Evolutionary conservation across 2,797 vertebrate species (phyloP).

Genomic region (Astyanax mexicanus): DNA sequence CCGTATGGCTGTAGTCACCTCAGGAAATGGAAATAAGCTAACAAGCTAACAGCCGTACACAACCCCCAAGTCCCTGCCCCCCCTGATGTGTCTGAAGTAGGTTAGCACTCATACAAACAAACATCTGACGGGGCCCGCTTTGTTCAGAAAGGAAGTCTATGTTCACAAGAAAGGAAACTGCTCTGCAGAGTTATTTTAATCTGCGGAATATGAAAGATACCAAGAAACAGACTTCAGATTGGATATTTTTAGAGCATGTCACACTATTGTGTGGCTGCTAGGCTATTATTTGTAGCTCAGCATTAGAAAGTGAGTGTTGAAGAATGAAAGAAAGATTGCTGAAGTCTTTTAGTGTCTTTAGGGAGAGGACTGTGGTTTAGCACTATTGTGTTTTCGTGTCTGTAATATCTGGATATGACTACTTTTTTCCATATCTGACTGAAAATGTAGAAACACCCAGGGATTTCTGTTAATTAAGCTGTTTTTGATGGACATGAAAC

Average conservation of each 20-base stretch:
- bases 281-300: conserved; percentile 4
- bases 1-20: conserved; percentile 1
- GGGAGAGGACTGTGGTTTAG: neutral
- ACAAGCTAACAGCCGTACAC: conserved; percentile 44
- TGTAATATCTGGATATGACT: conserved; percentile 1
- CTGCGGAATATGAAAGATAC: neutral
- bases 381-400: neutral
- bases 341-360: neutral
- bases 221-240: neutral
- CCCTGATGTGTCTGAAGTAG: conserved; percentile 41
- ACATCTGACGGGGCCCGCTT: conserved; percentile 18
- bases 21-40: conserved; percentile 55
- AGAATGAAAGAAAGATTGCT: neutral
- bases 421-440: neutral
- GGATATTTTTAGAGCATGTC: neutral
- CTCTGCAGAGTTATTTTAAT: neutral
- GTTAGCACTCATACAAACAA: conserved; percentile 48
- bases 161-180: conserved; percentile 11
- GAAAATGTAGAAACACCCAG: neutral
- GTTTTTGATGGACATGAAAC: neutral
- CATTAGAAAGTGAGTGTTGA: neutral
- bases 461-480: neutral
- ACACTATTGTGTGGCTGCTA: neutral
- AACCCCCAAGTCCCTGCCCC: conserved; percentile 25
- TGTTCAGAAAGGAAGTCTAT: conserved; percentile 14